Evolutionary conservation across 2,797 vertebrate species (phyloP).

Genomic region (Scolopax bukidnonensis): DNA sequence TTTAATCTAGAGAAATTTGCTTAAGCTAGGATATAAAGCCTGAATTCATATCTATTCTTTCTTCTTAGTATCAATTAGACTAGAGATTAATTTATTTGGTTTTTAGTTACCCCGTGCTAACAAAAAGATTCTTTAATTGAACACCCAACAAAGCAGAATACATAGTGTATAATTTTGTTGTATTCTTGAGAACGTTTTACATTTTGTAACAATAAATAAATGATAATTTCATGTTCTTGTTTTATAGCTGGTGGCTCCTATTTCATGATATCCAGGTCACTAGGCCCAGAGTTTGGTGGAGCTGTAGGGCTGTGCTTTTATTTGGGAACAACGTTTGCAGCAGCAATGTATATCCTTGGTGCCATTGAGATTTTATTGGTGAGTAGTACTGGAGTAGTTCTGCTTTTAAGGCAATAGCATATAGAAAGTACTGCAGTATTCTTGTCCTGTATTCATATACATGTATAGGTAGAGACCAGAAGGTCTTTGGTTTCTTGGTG

Average conservation of each 20-base stretch:
- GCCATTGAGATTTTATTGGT: conserved; percentile 98
- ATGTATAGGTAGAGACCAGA: background rate
- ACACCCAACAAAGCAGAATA: background rate
- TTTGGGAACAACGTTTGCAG: conserved; percentile 96
- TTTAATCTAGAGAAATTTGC: background rate
- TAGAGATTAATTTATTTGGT: background rate
- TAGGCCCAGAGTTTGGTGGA: conserved; percentile 98
- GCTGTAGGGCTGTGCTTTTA: conserved; percentile 98
- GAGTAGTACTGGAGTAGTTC: conserved; percentile 72
- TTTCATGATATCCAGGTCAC: conserved; percentile 98
- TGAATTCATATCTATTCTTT: background rate
- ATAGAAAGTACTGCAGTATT: background rate
- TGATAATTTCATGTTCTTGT: background rate
- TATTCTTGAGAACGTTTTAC: background rate
- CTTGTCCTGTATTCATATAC: background rate
- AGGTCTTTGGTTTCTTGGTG: background rate
- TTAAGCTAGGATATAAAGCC: background rate
- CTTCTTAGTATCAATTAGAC: background rate
- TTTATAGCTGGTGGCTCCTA: conserved; percentile 94
- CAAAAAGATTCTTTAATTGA: background rate
- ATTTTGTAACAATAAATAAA: background rate
- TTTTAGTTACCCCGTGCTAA: background rate
- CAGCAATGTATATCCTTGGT: conserved; percentile 98
- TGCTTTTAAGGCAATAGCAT: background rate
- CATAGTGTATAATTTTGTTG: background rate